Conservation (phyloP, 2,888 invertebrate genomes). For the Drosophila helvetica region DNA sequence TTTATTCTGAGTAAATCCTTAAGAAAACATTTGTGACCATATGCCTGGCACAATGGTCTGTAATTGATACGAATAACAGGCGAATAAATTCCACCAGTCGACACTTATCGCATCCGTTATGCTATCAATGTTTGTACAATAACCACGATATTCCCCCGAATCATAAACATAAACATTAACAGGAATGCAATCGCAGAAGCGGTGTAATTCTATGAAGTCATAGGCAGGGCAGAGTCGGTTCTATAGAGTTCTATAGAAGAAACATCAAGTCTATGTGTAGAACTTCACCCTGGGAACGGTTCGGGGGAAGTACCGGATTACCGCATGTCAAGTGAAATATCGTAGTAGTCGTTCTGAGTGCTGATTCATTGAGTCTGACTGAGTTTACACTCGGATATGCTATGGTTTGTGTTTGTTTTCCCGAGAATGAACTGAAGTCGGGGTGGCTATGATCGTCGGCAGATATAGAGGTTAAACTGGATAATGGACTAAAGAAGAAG, state of each 20-base stretch:
- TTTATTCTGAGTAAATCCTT: background rate
- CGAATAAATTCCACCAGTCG: background rate
- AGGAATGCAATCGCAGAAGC: background rate
- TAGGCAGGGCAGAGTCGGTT: background rate
- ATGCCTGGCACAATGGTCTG: background rate
- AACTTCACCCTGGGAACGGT: background rate
- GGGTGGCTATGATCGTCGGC: no score
- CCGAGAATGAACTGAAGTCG: background rate
- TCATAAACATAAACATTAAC: conserved; percentile 29
- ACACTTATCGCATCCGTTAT: conserved; percentile 34
- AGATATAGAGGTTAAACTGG: background rate
- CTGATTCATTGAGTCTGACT: background rate
- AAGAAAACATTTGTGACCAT: background rate
- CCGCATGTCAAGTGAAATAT: background rate
- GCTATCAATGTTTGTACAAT: conserved; percentile 17
- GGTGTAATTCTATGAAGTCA: background rate
- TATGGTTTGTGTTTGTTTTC: background rate
- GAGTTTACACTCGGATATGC: background rate
- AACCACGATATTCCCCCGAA: background rate
- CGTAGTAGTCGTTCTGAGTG: background rate
- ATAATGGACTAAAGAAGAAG: background rate
- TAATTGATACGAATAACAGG: background rate
- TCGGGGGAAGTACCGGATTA: background rate
- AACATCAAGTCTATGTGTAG: no score
- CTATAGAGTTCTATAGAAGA: no score